Base-by-base conservation (phyloP, 2,797 vertebrate genomes). In the Arnoldichthys spilopterus region DNA sequence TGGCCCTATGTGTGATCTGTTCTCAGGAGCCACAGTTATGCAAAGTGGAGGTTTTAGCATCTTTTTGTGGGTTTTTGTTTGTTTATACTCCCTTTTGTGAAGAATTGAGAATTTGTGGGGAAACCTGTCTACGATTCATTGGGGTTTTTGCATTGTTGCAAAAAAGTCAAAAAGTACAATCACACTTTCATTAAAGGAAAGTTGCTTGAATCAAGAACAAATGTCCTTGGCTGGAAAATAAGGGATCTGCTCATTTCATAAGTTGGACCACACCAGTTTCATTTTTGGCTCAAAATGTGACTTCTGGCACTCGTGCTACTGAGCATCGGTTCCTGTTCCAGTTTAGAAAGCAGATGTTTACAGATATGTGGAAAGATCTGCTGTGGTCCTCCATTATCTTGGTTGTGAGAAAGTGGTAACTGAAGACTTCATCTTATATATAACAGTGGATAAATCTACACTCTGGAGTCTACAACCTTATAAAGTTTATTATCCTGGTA, bases 241-340 rank as follows among this genome's bases (percentile, higher is more conserved):
- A 72, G 58, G 20, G 40, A 53, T 22, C 26, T 62, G 40, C 26
- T 63, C 43, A 32, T 78, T 68, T 73, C 45, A 12, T 70, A 71
- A 62, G 8, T 22, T 47, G 49, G 22, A 30, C 62, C n/a, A 58
- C n/a, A 74, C 4, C 30, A 68, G 40, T 74, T 68, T 75, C 73
- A 15, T n/a, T 67, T 71, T 51, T 49, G n/a, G 11, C 59, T 79
- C 32, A 45, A 15, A 59, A 37, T 28, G 26, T 37, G 77, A 78
- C 37, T 40, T 40, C 40, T 7, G 15, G 9, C 26, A 49, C 20
- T 74, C 45, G 30, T 28, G 47, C 30, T 37, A 11, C 28, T 68
- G n/a, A 61, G 34, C 16, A 9, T 54, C 49, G 43, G 59, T 84
- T 84, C 80, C 83, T 80, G 64, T 82, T 84, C 70, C 12, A 58